Percentiles rank a stretch among this genome's conserved stretches.
Evolutionary conservation across 2,888 invertebrate genomes (phyloP).

Genomic region (Cosmorhoe ocellata): DNA sequence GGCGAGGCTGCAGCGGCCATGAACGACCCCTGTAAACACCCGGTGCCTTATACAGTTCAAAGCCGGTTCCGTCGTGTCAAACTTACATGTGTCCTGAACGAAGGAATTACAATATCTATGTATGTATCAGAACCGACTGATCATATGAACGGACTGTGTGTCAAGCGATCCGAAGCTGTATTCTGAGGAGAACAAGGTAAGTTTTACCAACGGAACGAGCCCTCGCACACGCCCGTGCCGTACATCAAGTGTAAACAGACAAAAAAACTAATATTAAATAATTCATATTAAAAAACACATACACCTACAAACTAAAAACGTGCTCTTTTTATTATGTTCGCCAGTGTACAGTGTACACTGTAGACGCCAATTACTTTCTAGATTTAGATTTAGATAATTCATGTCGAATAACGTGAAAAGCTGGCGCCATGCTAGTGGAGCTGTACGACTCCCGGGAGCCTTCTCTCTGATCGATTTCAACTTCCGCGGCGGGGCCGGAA

Average conservation of each 20-base stretch:
- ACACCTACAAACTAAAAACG: conserved; percentile 75
- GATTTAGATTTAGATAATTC: conserved; percentile 16
- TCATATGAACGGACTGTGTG: too few relatives aligned
- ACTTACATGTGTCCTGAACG: not conserved
- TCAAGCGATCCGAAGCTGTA: conserved; percentile 10
- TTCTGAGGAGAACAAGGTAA: conserved; percentile 1
- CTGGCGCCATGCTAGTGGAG: conserved; percentile 17
- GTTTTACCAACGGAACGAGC: conserved; percentile 25
- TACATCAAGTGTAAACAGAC: conserved; percentile 62
- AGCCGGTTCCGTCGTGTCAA: conserved; percentile 22
- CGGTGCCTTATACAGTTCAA: conserved; percentile 51
- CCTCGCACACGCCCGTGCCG: conserved; percentile 53
- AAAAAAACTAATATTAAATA: conserved; percentile 66
- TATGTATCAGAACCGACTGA: too few relatives aligned
- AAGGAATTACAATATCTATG: too few relatives aligned
- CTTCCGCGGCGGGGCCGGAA: conserved; percentile 1
- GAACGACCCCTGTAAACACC: conserved; percentile 71
- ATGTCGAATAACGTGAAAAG: conserved; percentile 12
- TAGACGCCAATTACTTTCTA: too few relatives aligned
- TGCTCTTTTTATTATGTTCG: conserved; percentile 52
- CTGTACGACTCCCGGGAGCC: not conserved
- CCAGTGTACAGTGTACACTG: conserved; percentile 9
- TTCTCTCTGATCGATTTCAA: too few relatives aligned
- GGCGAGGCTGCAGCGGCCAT: conserved; percentile 37
- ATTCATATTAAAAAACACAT: conserved; percentile 70